phyloP scores from a whole-genome alignment of 2,113 vertebrate species.

The Chauna torquata region DNA sequence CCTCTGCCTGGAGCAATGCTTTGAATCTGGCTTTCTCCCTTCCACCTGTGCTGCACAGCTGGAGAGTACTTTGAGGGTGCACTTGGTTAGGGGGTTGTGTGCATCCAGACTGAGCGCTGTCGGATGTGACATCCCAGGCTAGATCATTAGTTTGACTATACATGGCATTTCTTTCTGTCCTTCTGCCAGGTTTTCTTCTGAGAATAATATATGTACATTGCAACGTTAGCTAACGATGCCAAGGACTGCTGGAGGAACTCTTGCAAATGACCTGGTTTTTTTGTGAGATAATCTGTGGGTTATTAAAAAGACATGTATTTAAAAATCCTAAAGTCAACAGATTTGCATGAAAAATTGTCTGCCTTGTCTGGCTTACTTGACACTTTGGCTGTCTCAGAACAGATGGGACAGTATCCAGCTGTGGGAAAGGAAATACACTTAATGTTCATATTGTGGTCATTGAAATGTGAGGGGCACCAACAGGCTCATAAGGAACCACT shows the following conservation, averaged over 20 bases:
- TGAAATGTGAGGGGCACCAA: constrained; percentile 48
- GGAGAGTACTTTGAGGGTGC: not conserved
- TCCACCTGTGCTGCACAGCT: not conserved
- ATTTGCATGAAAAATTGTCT: constrained; percentile 67
- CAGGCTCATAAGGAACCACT: constrained; percentile 20
- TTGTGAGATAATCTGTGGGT: constrained; percentile 47
- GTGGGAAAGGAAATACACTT: constrained; percentile 63
- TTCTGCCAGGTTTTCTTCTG: constrained; percentile 35
- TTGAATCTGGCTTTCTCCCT: not conserved
- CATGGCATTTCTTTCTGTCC: constrained; percentile 28
- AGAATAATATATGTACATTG: not conserved
- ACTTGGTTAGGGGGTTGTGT: not conserved
- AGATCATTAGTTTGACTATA: not conserved
- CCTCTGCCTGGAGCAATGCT: not conserved
- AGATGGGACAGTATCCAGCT: constrained; percentile 65
- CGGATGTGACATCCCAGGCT: not conserved
- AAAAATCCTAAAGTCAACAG: constrained; percentile 69
- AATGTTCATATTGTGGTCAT: constrained; percentile 33
- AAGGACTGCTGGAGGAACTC: constrained; percentile 30
- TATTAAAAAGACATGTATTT: constrained; percentile 64
- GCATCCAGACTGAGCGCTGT: not conserved
- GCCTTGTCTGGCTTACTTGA: constrained; percentile 42
- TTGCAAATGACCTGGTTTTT: not conserved
- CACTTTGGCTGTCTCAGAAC: constrained; percentile 59
- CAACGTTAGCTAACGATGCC: not conserved